Evolutionary conservation across 2,113 vertebrate species (phyloP).

Genomic region (Tenebrosternarchus preto): DNA sequence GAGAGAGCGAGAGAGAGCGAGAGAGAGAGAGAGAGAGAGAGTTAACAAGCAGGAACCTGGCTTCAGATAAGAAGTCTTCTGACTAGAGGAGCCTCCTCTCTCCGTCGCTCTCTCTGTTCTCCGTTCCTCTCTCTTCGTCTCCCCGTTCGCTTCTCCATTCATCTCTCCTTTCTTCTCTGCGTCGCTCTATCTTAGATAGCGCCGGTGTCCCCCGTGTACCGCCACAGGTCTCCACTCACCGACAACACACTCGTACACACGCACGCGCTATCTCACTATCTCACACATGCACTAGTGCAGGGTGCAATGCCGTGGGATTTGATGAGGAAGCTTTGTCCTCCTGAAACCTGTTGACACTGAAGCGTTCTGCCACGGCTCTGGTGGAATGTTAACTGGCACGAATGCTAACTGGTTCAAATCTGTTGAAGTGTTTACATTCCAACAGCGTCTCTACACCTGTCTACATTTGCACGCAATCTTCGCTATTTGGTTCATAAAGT

Average conservation of each 20-base stretch:
- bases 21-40: slow-evolving; percentile 41
- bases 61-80: slow-evolving; percentile 27
- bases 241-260: slow-evolving; percentile 56
- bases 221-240: slow-evolving; percentile 54
- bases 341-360: background rate
- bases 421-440: background rate
- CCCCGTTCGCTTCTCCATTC: slow-evolving; percentile 37
- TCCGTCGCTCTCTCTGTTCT: slow-evolving; percentile 8
- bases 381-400: slow-evolving; percentile 2
- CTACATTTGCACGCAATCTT: background rate
- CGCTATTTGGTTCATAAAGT: no score
- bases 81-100: slow-evolving; percentile 17
- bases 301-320: slow-evolving; percentile 49
- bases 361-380: background rate
- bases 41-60: no score
- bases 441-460: background rate
- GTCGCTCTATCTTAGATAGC: no score
- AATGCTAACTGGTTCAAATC: background rate
- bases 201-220: slow-evolving; percentile 57
- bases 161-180: no score
- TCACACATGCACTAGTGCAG: slow-evolving; percentile 31
- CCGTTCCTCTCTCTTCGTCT: slow-evolving; percentile 47
- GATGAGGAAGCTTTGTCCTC: no score
- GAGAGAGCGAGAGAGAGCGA: slow-evolving; percentile 37
- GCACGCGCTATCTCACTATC: no score